Percentiles rank a stretch among this genome's conserved stretches.
Evolutionary conservation across 2,113 vertebrate species (phyloP).

Genomic region (Anguilla rostrata): DNA sequence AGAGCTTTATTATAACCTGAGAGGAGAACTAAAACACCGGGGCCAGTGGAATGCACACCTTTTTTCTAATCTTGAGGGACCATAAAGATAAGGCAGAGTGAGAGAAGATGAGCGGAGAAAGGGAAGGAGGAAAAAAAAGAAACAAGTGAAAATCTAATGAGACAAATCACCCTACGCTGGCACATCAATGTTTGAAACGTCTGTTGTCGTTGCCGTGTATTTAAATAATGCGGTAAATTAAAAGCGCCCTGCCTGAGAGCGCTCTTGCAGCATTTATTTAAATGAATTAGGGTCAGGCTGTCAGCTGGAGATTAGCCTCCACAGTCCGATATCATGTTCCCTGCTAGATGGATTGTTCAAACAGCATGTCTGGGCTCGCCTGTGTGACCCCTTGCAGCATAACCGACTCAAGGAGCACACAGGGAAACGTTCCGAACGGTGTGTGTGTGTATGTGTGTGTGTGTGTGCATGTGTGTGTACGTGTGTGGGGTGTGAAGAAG

Average conservation of each 20-base stretch:
- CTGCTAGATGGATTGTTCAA: slow-evolving; percentile 40
- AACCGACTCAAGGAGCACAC: slow-evolving; percentile 22
- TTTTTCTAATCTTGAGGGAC: neutral
- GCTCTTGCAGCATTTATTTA: slow-evolving; percentile 46
- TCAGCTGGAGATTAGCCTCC: slow-evolving; percentile 44
- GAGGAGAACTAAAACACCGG: neutral
- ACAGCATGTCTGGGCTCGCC: slow-evolving; percentile 34
- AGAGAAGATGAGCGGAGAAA: neutral
- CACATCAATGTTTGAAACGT: slow-evolving; percentile 31
- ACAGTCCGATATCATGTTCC: slow-evolving; percentile 51
- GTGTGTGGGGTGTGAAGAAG: neutral
- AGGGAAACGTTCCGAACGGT: slow-evolving; percentile 5
- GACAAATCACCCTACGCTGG: slow-evolving; percentile 37
- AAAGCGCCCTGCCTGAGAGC: slow-evolving; percentile 37
- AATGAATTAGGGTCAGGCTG: slow-evolving; percentile 52
- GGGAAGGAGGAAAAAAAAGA: neutral
- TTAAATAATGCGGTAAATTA: slow-evolving; percentile 41
- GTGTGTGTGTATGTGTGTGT: neutral
- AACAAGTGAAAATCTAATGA: slow-evolving; percentile 14
- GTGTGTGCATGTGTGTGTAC: neutral
- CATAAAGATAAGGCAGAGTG: neutral
- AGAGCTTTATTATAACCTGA: neutral
- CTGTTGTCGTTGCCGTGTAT: slow-evolving; percentile 18
- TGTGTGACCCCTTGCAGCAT: slow-evolving; percentile 35
- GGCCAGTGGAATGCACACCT: neutral